phyloP scores from a whole-genome alignment of 2,888 invertebrate genomes.

The Cheilosia impressa region DNA sequence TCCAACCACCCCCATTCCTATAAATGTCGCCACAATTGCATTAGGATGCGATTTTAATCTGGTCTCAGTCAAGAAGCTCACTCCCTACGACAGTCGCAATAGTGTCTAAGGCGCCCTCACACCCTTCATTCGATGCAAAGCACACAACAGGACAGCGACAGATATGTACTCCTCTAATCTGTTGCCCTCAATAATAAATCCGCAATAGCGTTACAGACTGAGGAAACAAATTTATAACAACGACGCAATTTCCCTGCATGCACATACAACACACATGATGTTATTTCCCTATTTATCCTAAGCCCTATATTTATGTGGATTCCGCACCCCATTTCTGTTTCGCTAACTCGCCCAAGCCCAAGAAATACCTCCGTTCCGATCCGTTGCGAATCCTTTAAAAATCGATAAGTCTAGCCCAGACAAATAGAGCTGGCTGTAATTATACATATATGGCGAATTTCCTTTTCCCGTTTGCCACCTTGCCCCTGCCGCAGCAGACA shows the following conservation, averaged over 20 bases:
- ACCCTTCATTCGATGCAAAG: no score
- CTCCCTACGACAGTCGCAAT: no score
- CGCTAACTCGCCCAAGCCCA: constrained; percentile 28
- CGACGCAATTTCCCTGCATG: constrained; percentile 62
- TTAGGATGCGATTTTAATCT: no score
- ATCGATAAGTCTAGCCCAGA: constrained; percentile 75
- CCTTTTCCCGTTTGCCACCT: constrained; percentile 47
- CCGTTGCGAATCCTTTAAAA: constrained; percentile 52
- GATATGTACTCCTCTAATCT: constrained; percentile 7
- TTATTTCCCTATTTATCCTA: constrained; percentile 46
- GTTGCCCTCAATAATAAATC: constrained; percentile 4
- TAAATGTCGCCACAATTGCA: no score
- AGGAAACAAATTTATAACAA: constrained; percentile 38
- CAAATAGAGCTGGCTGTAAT: constrained; percentile 65
- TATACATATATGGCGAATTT: constrained; percentile 58
- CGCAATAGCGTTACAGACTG: neutral
- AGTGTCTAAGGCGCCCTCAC: neutral
- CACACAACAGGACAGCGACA: neutral
- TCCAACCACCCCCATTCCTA: no score
- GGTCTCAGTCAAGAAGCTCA: no score
- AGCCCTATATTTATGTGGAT: constrained; percentile 51
- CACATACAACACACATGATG: constrained; percentile 6
- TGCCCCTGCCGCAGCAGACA: neutral
- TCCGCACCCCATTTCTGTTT: constrained; percentile 54
- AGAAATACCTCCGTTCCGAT: constrained; percentile 6